Evolutionary conservation across 2,888 invertebrate species (phyloP).

Genomic region (Anodontia alba): DNA sequence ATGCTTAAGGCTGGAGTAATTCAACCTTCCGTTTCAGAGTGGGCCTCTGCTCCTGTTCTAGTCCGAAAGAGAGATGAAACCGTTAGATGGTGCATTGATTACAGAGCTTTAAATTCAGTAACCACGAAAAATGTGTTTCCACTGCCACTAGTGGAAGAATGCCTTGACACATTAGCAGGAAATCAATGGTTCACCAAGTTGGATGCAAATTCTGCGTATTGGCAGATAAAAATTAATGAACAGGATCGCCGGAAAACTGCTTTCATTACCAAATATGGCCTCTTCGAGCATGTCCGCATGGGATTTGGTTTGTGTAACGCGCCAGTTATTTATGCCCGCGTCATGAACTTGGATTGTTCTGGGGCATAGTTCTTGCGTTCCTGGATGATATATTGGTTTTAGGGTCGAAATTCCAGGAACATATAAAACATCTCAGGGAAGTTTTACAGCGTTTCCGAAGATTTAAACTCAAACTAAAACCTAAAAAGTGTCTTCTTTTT

Average conservation of each 20-base stretch:
- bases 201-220: constrained; percentile 54
- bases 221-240: constrained; percentile 37
- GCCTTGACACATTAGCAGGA: constrained; percentile 45
- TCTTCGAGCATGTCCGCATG: neutral
- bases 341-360: neutral
- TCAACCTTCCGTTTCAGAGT: constrained; percentile 6
- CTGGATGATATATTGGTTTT: neutral
- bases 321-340: neutral
- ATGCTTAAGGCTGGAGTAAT: neutral
- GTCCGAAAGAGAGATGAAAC: constrained; percentile 4
- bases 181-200: constrained; percentile 47
- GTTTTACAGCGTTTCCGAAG: neutral
- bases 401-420: neutral
- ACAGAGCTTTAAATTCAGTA: constrained; percentile 16
- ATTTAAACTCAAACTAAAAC: neutral
- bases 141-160: constrained; percentile 36
- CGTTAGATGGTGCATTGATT: constrained; percentile 27
- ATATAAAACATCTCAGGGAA: neutral
- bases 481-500: neutral
- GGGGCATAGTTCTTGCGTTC: neutral
- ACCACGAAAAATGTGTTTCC: constrained; percentile 24
- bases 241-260: constrained; percentile 50
- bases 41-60: constrained; percentile 7
- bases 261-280: constrained; percentile 6
- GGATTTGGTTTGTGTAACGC: neutral